Evolutionary conservation across 2,797 vertebrate genomes (phyloP).

Genomic region (Leuciscus waleckii): DNA sequence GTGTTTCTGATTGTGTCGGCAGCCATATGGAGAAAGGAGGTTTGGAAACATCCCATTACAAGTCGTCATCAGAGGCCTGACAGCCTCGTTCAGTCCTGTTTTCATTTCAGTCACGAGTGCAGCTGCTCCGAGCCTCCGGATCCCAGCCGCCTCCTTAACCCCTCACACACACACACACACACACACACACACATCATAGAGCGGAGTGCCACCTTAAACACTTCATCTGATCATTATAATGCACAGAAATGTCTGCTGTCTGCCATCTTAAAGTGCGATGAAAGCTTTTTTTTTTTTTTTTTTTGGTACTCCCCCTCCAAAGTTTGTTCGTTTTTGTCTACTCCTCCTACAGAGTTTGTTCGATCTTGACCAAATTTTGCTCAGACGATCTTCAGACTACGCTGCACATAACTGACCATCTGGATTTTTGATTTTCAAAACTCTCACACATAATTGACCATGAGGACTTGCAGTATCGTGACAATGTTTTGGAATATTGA

Average conservation of each 20-base stretch:
- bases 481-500: neutral
- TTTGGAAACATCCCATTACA: conserved; percentile 94
- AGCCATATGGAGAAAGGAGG: conserved; percentile 86
- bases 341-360: conserved; percentile 16
- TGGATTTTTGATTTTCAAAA: conserved; percentile 1
- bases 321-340: conserved; percentile 3
- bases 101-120: conserved; percentile 91
- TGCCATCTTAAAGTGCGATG: neutral
- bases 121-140: conserved; percentile 81
- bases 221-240: conserved; percentile 17
- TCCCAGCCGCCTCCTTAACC: conserved; percentile 62
- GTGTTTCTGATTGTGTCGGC: conserved; percentile 85
- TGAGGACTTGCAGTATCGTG: neutral
- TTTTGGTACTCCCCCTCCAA: neutral
- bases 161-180: conserved; percentile 43
- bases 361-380: neutral
- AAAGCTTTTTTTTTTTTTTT: neutral
- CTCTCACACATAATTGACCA: neutral
- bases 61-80: conserved; percentile 90
- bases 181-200: conserved; percentile 30
- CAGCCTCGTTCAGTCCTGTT: conserved; percentile 87
- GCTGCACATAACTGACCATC: neutral
- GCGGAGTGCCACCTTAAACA: conserved; percentile 11
- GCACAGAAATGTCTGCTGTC: conserved; percentile 7
- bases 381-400: neutral